A percentile compares a stretch with the other conserved stretches of the same genome.
Evolutionary conservation across 2,113 vertebrate species (phyloP).

Genomic region (Eonycteris spelaea): DNA sequence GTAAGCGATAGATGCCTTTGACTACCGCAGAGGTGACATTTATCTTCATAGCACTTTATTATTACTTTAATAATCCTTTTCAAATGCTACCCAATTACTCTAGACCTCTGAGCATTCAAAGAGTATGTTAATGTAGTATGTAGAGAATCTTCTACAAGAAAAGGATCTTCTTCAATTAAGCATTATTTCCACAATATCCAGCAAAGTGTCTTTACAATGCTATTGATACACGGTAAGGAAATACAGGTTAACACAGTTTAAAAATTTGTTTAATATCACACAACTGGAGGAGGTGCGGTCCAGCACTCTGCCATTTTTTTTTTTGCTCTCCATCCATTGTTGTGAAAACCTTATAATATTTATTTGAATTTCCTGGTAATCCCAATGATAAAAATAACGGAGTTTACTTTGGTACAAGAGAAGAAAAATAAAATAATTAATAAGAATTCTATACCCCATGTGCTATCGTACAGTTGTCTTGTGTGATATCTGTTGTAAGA

Average conservation of each 20-base stretch:
- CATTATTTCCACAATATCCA: not conserved
- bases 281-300: not conserved
- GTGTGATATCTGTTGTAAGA: not conserved
- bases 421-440: conserved; percentile 14
- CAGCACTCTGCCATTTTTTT: not conserved
- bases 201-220: not conserved
- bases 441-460: not conserved
- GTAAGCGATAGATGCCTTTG: not conserved
- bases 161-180: conserved; percentile 1
- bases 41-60: not conserved
- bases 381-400: not conserved
- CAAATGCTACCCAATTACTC: not conserved
- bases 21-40: not conserved
- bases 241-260: not conserved
- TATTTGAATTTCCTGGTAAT: conserved; percentile 39
- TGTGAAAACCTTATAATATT: not conserved
- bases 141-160: not conserved
- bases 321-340: not conserved
- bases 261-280: not conserved
- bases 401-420: not conserved
- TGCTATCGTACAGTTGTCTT: not conserved
- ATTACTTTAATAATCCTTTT: not conserved
- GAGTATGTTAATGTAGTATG: not conserved
- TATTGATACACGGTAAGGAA: not conserved
- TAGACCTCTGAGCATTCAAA: not conserved